Evolutionary conservation across 2,797 vertebrate genomes (phyloP), one percentile per base, ranked within the genome.

Genomic region (Crocodylus rhombifer): DNA sequence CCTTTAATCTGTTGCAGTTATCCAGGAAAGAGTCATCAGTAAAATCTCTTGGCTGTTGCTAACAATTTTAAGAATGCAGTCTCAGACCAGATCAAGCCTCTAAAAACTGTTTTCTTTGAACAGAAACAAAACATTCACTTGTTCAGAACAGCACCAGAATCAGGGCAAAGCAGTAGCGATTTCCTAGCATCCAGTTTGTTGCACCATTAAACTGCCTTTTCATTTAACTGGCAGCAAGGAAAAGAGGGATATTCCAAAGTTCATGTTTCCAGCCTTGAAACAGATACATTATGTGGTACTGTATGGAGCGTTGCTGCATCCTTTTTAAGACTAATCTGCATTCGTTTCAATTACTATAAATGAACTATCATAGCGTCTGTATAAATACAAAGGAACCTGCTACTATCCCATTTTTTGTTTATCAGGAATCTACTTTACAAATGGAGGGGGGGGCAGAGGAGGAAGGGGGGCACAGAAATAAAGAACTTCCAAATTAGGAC

Each of bases 211-310:
- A 36, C 30, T 91, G 73, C 55, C 51, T 25, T 69, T 81, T 87
- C 87, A 83, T 89, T 94, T 95, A 63, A 91, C 89, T 85, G 85
- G 84, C 91, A 95, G 89, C 88, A 93, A 95, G 69, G 71, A 82
- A 77, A 87, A 28, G 55, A 89, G 56, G 75, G 36, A 33, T 33
- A 57, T 88, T 82, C 51, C 57, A 55, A 94, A 95, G 87, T 79
- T 85, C 76, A 71, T 90, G 85, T 80, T 64, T 33, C 75, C 77
- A 76, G 80, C 89, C 84, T 80, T 90, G 62, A 91, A 77, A 76
- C 83, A 89, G 62, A 87, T 80, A 84, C 0, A 0, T 93, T 80
- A 80, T 62, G 60, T 23, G 82, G 73, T 82, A 89, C 90, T 94
- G 71, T 87, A 92, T 5, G 28, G 69, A 30, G 65, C 91, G 75